A percentile compares a stretch with the other conserved stretches of the same genome.
These are phyloP conservation scores for Macroglossus sobrinus DNA, from an alignment of 2,113 vertebrate species.

Conservation along the genomic window DNA sequence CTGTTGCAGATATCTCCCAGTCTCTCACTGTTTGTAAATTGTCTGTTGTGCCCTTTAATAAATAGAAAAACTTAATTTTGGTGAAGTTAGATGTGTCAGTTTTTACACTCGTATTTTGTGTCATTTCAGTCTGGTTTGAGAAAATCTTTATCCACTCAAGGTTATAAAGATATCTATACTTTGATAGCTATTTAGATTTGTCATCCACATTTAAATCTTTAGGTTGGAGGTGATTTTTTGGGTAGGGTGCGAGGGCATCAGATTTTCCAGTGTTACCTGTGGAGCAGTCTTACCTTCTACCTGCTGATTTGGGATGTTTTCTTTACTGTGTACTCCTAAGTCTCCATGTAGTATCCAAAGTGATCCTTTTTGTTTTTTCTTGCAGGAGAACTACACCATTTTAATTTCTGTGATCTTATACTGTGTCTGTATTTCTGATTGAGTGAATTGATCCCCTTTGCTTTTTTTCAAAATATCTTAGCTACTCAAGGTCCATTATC, in stretches of 20 bases:
- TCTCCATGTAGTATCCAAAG: background rate
- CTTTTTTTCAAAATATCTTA: background rate
- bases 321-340: background rate
- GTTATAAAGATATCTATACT: background rate
- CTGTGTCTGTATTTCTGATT: background rate
- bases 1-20: background rate
- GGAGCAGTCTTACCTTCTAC: background rate
- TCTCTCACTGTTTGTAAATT: background rate
- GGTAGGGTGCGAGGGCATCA: background rate
- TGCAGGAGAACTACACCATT: background rate
- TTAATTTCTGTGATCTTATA: background rate
- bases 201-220: background rate
- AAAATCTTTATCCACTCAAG: background rate
- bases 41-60: background rate
- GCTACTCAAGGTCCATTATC: background rate
- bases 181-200: background rate
- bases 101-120: background rate
- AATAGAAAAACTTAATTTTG: background rate
- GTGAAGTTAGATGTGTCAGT: background rate
- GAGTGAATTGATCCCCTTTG: background rate
- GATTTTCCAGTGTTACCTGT: background rate
- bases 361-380: background rate
- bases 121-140: slow-evolving; percentile 5
- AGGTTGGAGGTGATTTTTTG: background rate
- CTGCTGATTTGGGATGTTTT: background rate